Percentiles rank a stretch among this genome's conserved stretches.
Evolutionary conservation across 2,888 invertebrate genomes (phyloP).

Genomic region (Tetragonula carbonaria): DNA sequence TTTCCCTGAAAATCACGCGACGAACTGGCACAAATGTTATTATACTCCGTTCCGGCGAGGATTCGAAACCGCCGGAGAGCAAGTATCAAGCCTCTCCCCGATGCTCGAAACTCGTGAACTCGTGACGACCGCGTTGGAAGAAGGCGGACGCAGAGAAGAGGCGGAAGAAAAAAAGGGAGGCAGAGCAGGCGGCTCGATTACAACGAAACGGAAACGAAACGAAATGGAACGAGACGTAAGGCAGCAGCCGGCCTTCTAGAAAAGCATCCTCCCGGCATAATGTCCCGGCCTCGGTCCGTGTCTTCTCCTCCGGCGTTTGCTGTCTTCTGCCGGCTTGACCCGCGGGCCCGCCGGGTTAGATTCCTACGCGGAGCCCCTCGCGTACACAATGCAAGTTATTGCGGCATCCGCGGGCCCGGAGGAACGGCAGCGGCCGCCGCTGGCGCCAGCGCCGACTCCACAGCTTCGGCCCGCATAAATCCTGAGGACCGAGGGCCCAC

Average conservation of each 20-base stretch:
- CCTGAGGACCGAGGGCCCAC: slow-evolving; percentile 37
- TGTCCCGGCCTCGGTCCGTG: slow-evolving; percentile 60
- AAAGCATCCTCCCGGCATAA: slow-evolving; percentile 70
- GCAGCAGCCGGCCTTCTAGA: slow-evolving; percentile 57
- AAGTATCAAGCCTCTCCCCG: background rate
- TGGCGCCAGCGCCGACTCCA: slow-evolving; percentile 75
- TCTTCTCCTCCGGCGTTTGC: slow-evolving; percentile 63
- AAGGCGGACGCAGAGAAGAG: background rate
- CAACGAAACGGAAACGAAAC: slow-evolving; percentile 61
- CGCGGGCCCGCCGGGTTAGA: slow-evolving; percentile 82
- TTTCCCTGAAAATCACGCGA: too few relatives aligned
- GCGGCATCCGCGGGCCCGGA: slow-evolving; percentile 77
- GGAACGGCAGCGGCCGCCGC: slow-evolving; percentile 77
- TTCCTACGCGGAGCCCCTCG: slow-evolving; percentile 76
- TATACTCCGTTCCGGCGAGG: background rate
- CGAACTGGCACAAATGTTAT: background rate
- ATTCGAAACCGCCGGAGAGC: background rate
- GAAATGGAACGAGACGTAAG: slow-evolving; percentile 39
- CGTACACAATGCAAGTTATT: slow-evolving; percentile 84
- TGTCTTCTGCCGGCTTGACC: slow-evolving; percentile 78
- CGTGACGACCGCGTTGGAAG: slow-evolving; percentile 40
- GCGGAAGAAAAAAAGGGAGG: slow-evolving; percentile 25
- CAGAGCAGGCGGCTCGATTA: slow-evolving; percentile 71
- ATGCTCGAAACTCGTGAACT: slow-evolving; percentile 43
- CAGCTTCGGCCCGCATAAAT: slow-evolving; percentile 65